phyloP scores from a whole-genome alignment of 1,140 invertebrate genomes.

The Lordiphosa mommai region DNA sequence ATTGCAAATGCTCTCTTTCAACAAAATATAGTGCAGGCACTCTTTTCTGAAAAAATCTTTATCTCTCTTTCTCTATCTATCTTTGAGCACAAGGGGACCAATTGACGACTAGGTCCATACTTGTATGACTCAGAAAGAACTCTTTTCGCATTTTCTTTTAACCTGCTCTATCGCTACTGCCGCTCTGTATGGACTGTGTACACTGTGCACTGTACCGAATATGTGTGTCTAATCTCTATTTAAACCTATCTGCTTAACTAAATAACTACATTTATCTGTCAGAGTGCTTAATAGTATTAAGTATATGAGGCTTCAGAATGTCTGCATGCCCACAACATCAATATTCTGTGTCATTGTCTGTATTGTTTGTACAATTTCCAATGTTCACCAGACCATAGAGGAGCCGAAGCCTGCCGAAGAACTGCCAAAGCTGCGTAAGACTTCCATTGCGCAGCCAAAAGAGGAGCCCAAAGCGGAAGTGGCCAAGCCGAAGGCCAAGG shows the following conservation, averaged over 20 bases:
- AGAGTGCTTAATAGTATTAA: not conserved
- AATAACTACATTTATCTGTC: constrained; percentile 9
- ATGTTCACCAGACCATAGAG: constrained; percentile 37
- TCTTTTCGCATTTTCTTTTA: too few relatives aligned
- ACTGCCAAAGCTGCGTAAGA: constrained; percentile 75
- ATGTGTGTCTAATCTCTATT: not conserved
- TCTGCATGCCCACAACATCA: not conserved
- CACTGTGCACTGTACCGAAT: too few relatives aligned
- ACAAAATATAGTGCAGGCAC: not conserved
- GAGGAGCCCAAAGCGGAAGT: constrained; percentile 61
- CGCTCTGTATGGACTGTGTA: too few relatives aligned
- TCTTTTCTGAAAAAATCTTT: not conserved
- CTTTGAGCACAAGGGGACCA: not conserved
- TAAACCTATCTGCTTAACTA: constrained; percentile 8
- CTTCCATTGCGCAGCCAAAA: constrained; percentile 52
- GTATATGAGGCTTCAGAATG: not conserved
- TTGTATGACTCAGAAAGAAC: not conserved
- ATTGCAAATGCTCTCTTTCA: not conserved
- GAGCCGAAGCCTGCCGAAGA: constrained; percentile 57
- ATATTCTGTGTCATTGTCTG: not conserved
- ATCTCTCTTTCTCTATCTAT: not conserved
- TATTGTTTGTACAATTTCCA: not conserved
- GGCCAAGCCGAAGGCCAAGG: constrained; percentile 80
- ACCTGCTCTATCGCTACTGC: too few relatives aligned
- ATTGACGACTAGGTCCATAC: not conserved